Evolutionary conservation across 1,140 invertebrate genomes (phyloP).

Genomic region (Ips nitidus): DNA sequence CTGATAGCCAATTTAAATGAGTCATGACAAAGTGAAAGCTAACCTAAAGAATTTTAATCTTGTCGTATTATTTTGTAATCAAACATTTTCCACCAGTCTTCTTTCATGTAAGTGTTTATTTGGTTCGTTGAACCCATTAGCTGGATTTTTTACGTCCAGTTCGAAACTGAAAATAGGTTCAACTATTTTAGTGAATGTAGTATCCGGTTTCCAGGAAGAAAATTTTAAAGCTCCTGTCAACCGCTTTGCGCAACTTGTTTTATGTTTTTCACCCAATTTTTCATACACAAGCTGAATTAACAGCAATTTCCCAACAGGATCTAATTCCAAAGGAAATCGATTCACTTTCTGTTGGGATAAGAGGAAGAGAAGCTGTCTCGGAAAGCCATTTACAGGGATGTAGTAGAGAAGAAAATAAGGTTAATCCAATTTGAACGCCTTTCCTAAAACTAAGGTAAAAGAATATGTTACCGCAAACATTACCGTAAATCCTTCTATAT

Average conservation of each 20-base stretch:
- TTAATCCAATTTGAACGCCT: no score
- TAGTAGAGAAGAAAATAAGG: no score
- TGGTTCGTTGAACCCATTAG: conserved; percentile 5
- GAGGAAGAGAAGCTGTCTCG: no score
- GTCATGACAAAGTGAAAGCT: conserved; percentile 4
- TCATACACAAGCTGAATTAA: no score
- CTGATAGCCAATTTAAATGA: background rate
- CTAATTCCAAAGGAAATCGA: no score
- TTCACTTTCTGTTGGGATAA: no score
- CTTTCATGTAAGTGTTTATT: background rate
- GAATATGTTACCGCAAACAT: no score
- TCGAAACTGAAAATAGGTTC: conserved; percentile 4
- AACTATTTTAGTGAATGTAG: background rate
- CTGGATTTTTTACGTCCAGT: conserved; percentile 1
- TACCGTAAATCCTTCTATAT: no score
- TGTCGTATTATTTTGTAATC: conserved; percentile 13
- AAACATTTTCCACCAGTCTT: conserved; percentile 6
- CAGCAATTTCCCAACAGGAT: no score
- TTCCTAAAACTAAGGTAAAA: no score
- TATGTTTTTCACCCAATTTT: background rate
- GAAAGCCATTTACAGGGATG: no score
- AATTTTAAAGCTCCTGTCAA: background rate
- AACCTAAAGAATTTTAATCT: conserved; percentile 2
- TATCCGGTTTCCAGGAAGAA: background rate
- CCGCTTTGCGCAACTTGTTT: background rate